Conservation (phyloP, 2,113 vertebrate genomes). For the Tretioscincus oriximinensis region DNA sequence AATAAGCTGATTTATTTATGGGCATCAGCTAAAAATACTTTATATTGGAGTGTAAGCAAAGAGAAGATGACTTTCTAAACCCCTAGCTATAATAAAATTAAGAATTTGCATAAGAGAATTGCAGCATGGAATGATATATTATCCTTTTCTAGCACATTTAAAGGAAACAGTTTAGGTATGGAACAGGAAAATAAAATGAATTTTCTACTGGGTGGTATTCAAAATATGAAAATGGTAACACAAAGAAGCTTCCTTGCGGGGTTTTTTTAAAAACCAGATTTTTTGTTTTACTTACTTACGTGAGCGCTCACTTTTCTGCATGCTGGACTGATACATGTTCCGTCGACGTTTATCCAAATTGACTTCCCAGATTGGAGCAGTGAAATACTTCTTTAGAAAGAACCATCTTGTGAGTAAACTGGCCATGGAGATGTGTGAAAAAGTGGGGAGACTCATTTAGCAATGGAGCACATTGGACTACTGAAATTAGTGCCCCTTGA, state of each 20-base stretch:
- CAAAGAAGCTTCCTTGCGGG: slow-evolving; percentile 34
- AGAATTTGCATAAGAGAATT: slow-evolving; percentile 46
- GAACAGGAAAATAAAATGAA: slow-evolving; percentile 27
- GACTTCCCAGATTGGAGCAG: too few species aligned
- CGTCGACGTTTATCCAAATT: too few species aligned
- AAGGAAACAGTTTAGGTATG: slow-evolving; percentile 8
- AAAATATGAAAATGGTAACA: slow-evolving; percentile 55
- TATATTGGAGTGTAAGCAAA: slow-evolving; percentile 41
- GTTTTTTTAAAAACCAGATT: slow-evolving; percentile 52
- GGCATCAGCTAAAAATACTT: slow-evolving; percentile 38
- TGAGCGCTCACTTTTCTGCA: too few species aligned
- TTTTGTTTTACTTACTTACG: slow-evolving; percentile 27
- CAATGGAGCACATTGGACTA: too few species aligned
- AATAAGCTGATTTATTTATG: slow-evolving; percentile 64
- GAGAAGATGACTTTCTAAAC: slow-evolving; percentile 41
- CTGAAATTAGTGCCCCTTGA: too few species aligned
- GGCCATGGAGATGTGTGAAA: too few species aligned
- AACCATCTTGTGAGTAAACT: too few species aligned
- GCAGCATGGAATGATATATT: slow-evolving; percentile 22
- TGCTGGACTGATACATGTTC: too few species aligned
- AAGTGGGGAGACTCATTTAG: too few species aligned
- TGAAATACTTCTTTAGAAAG: too few species aligned
- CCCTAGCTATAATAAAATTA: slow-evolving; percentile 18
- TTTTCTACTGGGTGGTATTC: slow-evolving; percentile 37
- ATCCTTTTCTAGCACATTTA: slow-evolving; percentile 28